Base-by-base conservation (phyloP, 2,888 invertebrate species). In the Aphodius granarius region DNA sequence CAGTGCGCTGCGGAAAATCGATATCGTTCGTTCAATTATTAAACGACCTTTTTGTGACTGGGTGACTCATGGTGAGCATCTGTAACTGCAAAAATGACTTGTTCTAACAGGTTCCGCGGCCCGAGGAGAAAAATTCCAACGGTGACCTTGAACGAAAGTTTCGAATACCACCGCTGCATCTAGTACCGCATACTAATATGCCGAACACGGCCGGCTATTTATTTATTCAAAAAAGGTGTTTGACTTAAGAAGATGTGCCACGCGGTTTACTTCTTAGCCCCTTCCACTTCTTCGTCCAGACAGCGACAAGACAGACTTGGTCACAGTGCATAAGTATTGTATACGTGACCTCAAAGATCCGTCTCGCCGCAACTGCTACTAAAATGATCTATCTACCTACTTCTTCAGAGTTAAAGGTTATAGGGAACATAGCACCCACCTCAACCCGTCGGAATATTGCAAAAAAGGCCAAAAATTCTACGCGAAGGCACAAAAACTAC, bases 41-140 rank as follows among this genome's bases (percentile, higher is more conserved):
- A 65, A 64, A 71, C 71, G 71, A 43, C 19, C 43, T 43, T 43
- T 13, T 43, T 43, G 9, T 43, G 43, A 71, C 75, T 20, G 70
- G 74, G 71, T 79, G 79, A 79, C 73, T 79, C 79, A 79, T 71
- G 73, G 73, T 43, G 76, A 3, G 77, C 75, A 80, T 80, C 78
- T 79, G 75, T 77, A 78, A 79, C 79, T 80, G 80, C 79, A 80
- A 79, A 80, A 78, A 78, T 77, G 79, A 75, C 78, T 78, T 78
- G 77, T 79, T 79, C 79, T 78, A 79, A 78, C 79, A 78, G 79
- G 79, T 76, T 75, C 43, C 2, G 43, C 6, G 43, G 43, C 43
- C 43, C 43, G 43, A 1, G 43, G 43, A 72, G 72, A 72, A 72
- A 21, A 66, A 66, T 21, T 21, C 66, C 13, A 16, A 16, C 20